These are phyloP conservation scores for Tetranychus piercei DNA, from an alignment of 2,888 invertebrate genomes.

Conservation along the genomic window DNA sequence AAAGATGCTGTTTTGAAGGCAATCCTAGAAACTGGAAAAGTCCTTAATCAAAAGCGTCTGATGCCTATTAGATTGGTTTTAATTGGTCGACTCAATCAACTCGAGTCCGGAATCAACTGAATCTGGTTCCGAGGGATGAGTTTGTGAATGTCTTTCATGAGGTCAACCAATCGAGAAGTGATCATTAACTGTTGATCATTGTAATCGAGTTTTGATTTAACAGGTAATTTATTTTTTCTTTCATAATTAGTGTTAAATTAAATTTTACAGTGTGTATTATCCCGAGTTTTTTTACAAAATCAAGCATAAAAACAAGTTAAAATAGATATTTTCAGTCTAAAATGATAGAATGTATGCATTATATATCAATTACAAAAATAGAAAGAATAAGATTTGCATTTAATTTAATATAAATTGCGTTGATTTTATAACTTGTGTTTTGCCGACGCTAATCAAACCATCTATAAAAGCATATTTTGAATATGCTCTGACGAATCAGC, in stretches of 20 bases:
- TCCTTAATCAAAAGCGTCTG: too few species aligned
- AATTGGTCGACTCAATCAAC: too few species aligned
- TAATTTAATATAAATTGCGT: background rate
- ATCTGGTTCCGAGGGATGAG: too few species aligned
- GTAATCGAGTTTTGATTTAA: background rate
- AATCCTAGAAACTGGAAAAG: too few species aligned
- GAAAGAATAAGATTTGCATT: background rate
- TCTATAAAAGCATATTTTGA: background rate
- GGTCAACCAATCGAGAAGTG: background rate
- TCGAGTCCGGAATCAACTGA: too few species aligned
- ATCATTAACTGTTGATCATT: background rate
- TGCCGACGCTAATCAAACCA: too few species aligned
- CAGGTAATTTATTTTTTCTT: background rate
- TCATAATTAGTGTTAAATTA: background rate
- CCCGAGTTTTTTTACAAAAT: too few species aligned
- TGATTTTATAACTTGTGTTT: background rate
- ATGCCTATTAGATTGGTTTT: too few species aligned
- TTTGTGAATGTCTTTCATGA: background rate
- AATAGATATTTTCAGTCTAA: too few species aligned
- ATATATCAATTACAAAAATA: background rate
- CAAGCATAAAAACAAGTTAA: background rate
- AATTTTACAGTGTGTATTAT: background rate
- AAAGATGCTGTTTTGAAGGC: too few species aligned
- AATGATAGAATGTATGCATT: too few species aligned
- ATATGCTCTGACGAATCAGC: background rate